Evolutionary conservation across 2,113 vertebrate genomes (phyloP).

Genomic region (Neodontobutis hainanensis): DNA sequence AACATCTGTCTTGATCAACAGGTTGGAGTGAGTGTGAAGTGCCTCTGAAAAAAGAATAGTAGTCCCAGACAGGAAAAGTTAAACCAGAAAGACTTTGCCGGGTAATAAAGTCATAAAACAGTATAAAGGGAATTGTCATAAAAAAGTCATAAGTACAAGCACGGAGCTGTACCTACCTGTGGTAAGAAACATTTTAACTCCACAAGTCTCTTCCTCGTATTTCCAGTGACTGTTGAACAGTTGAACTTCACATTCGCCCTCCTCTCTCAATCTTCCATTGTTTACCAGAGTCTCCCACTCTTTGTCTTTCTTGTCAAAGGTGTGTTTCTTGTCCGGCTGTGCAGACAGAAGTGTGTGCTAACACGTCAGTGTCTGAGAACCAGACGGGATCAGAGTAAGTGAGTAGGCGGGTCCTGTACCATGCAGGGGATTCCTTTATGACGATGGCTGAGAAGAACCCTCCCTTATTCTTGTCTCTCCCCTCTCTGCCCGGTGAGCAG

Average conservation of each 20-base stretch:
- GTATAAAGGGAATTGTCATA: conserved; percentile 24
- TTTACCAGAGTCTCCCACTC: conserved; percentile 30
- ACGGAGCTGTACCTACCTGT: conserved; percentile 60
- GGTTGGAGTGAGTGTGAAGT: conserved; percentile 54
- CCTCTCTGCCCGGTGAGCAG: conserved; percentile 20
- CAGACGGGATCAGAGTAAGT: conserved; percentile 80
- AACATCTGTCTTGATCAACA: conserved; percentile 66
- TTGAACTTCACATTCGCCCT: conserved; percentile 59
- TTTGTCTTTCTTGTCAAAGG: conserved; percentile 30
- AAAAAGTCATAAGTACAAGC: conserved; percentile 7
- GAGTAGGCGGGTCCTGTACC: conserved; percentile 65
- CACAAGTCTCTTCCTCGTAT: conserved; percentile 33
- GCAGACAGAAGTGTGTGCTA: conserved; percentile 72
- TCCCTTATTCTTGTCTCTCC: conserved; percentile 51
- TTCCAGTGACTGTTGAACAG: conserved; percentile 36
- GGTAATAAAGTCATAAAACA: conserved; percentile 54
- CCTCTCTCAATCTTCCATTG: conserved; percentile 6
- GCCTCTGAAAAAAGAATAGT: conserved; percentile 29
- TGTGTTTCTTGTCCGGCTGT: conserved; percentile 48
- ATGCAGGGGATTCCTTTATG: conserved; percentile 83
- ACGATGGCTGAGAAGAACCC: conserved; percentile 78
- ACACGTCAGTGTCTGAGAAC: conserved; percentile 76
- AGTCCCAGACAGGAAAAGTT: conserved; percentile 21
- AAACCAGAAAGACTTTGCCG: conserved; percentile 20
- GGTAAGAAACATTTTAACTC: conserved; percentile 37